These are phyloP conservation scores for Limenitis camilla DNA, from an alignment of 2,888 invertebrate genomes.

Conservation along the genomic window DNA sequence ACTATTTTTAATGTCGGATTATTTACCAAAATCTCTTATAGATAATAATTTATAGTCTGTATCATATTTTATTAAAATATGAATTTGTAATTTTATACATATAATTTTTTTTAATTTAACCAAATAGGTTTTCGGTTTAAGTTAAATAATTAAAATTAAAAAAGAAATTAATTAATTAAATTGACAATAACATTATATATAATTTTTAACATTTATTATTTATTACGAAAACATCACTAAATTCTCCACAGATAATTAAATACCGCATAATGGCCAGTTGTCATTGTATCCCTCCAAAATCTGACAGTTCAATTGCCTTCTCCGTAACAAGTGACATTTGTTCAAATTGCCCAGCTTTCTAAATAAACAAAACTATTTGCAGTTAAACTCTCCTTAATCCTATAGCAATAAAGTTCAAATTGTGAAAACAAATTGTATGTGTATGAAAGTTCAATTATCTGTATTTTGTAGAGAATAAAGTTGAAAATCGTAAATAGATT, in stretches of 20 bases:
- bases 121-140: too few relatives aligned
- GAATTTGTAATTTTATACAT: too few relatives aligned
- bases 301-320: slow-evolving; percentile 64
- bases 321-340: slow-evolving; percentile 63
- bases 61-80: too few relatives aligned
- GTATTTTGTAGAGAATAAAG: slow-evolving; percentile 23
- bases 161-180: too few relatives aligned
- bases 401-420: slow-evolving; percentile 24
- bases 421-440: background rate
- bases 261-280: slow-evolving; percentile 20
- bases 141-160: too few relatives aligned
- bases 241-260: slow-evolving; percentile 15
- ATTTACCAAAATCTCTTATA: too few relatives aligned
- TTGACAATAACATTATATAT: too few relatives aligned
- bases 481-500: slow-evolving; percentile 22
- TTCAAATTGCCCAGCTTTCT: slow-evolving; percentile 56
- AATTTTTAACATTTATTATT: too few relatives aligned
- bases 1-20: too few relatives aligned
- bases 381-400: slow-evolving; percentile 1
- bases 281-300: slow-evolving; percentile 55
- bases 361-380: slow-evolving; percentile 1
- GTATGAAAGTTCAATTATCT: background rate
- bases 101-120: too few relatives aligned
- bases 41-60: too few relatives aligned
- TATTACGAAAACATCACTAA: slow-evolving; percentile 1